Evolutionary conservation across 2,888 invertebrate species (phyloP).

Genomic region (Acleris literana): DNA sequence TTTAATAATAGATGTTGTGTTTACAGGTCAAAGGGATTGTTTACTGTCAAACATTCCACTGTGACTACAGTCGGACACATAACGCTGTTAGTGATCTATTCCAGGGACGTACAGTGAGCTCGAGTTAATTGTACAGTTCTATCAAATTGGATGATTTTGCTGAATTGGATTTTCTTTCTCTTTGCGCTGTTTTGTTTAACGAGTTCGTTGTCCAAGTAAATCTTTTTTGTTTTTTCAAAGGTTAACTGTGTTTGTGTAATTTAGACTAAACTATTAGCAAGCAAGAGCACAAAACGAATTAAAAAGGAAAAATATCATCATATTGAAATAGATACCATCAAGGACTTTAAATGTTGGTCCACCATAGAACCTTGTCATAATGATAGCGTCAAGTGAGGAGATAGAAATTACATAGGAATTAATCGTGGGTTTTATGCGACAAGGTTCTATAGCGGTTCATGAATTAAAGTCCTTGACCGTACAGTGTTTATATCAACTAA

Average conservation of each 20-base stretch:
- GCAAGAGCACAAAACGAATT: too few species aligned
- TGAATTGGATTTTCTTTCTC: constrained; percentile 19
- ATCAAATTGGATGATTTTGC: constrained; percentile 12
- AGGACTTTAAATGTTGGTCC: too few species aligned
- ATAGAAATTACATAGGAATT: too few species aligned
- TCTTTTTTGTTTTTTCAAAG: neutral
- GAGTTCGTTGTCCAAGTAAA: neutral
- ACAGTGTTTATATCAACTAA: too few species aligned
- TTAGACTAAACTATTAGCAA: neutral
- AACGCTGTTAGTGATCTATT: constrained; percentile 15
- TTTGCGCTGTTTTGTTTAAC: constrained; percentile 1
- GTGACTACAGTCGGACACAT: constrained; percentile 5
- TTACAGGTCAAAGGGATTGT: neutral
- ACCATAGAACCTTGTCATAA: too few species aligned
- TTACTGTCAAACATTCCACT: neutral
- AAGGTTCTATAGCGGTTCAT: too few species aligned
- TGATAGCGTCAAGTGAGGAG: too few species aligned
- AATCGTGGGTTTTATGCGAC: too few species aligned
- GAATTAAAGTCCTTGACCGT: too few species aligned
- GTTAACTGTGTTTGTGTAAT: neutral
- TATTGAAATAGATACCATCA: too few species aligned
- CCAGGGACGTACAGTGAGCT: constrained; percentile 8
- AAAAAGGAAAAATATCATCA: too few species aligned
- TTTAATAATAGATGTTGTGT: too few species aligned
- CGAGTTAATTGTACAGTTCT: constrained; percentile 16